Conservation (phyloP, 1,140 invertebrate genomes). For the Leptestheria dahalacensis region DNA sequence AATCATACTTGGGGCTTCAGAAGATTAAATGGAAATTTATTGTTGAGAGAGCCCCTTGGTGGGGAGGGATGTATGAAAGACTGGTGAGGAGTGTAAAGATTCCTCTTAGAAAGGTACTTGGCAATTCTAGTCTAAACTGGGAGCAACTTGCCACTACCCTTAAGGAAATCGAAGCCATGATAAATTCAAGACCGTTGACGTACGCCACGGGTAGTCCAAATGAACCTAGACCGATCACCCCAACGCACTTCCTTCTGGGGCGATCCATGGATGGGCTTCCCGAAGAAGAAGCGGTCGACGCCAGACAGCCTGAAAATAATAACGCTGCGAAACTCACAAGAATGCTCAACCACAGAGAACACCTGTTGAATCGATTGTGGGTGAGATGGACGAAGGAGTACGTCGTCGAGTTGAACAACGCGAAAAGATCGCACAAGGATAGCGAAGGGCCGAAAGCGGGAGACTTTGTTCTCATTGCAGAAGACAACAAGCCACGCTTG, state of each 20-base stretch:
- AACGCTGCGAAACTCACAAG: neutral
- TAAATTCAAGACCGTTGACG: constrained; percentile 5
- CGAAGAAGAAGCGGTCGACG: neutral
- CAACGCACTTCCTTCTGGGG: neutral
- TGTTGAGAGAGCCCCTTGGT: neutral
- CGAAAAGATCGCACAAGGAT: neutral
- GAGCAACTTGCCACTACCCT: constrained; percentile 1
- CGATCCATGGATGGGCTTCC: neutral
- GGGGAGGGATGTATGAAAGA: constrained; percentile 10
- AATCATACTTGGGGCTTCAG: neutral
- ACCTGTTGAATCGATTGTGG: neutral
- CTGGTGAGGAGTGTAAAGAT: neutral
- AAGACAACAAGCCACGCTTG: neutral
- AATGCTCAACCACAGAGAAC: neutral
- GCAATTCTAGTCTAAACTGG: neutral
- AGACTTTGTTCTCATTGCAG: neutral
- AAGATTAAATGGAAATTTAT: neutral
- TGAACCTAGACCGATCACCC: neutral
- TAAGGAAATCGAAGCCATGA: constrained; percentile 1
- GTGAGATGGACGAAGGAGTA: neutral
- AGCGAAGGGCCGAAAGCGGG: neutral
- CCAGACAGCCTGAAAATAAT: neutral
- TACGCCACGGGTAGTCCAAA: neutral
- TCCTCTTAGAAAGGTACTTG: neutral
- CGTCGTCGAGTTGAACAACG: neutral